These are phyloP conservation scores for Caenorhabditis macrosperma DNA, from an alignment of 2,888 invertebrate species.

Conservation along the genomic window DNA sequence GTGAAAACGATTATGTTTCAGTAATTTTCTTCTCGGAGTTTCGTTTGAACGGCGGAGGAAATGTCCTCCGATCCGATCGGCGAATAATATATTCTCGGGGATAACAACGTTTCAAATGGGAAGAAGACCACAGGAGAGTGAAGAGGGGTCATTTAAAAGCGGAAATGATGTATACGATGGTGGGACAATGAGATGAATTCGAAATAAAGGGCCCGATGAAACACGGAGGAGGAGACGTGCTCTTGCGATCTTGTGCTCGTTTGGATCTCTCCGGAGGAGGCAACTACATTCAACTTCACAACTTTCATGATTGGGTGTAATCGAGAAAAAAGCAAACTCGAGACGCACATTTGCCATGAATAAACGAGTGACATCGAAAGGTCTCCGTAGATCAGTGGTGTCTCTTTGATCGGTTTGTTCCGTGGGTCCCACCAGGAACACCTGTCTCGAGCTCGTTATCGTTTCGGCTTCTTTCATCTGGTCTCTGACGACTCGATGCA, in stretches of 20 bases:
- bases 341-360: background rate
- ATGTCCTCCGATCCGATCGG: too few species aligned
- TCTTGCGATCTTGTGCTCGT: background rate
- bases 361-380: background rate
- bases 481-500: background rate
- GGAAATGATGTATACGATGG: constrained; percentile 36
- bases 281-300: too few species aligned
- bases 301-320: background rate
- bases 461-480: constrained; percentile 39
- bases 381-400: background rate
- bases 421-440: constrained; percentile 19
- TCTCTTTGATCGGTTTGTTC: constrained; percentile 26
- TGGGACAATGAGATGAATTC: constrained; percentile 39
- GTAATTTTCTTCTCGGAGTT: too few species aligned
- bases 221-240: constrained; percentile 8
- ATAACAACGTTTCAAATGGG: background rate
- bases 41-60: too few species aligned
- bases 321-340: constrained; percentile 2
- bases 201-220: constrained; percentile 25
- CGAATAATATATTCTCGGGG: too few species aligned
- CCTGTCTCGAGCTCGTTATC: constrained; percentile 12
- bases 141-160: constrained; percentile 34
- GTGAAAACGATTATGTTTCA: too few species aligned
- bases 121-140: constrained; percentile 9
- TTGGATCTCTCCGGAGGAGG: background rate